Conservation (phyloP, 37 sponge, comb jelly and placozoan genomes). For the Amphimedon queenslandica region DNA sequence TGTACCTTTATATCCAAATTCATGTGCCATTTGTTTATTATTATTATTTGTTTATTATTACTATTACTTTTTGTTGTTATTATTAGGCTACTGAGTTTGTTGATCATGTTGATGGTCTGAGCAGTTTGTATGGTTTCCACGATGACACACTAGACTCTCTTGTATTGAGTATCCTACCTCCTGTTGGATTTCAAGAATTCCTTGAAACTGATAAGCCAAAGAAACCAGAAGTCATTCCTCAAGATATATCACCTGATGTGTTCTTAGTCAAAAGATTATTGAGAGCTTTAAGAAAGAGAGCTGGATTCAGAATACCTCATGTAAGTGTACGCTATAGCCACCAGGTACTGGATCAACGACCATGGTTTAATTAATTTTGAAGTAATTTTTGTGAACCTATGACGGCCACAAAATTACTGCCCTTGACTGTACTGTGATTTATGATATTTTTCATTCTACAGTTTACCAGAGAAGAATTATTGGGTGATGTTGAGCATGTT, state of each 20-base stretch:
- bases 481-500: slow-evolving; percentile 27
- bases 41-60: neutral
- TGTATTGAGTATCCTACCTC: slow-evolving; percentile 52
- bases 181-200: slow-evolving; percentile 16
- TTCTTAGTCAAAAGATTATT: slow-evolving; percentile 1
- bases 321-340: no score
- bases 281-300: slow-evolving; percentile 26
- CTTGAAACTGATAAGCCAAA: slow-evolving; percentile 5
- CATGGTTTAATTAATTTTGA: no score
- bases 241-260: neutral
- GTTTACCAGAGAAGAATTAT: slow-evolving; percentile 41
- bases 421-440: neutral
- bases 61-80: neutral
- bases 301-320: slow-evolving; percentile 51
- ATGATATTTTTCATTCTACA: neutral
- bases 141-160: slow-evolving; percentile 60
- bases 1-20: neutral
- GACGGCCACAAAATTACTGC: no score
- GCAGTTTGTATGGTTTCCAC: slow-evolving; percentile 53
- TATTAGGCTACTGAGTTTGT: slow-evolving; percentile 55
- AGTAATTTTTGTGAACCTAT: no score
- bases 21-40: neutral
- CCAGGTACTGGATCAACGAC: no score
- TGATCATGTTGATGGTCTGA: slow-evolving; percentile 10
- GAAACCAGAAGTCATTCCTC: neutral